Base-by-base conservation (phyloP, 2,113 vertebrate species). In the Microcebus lehilahytsara region DNA sequence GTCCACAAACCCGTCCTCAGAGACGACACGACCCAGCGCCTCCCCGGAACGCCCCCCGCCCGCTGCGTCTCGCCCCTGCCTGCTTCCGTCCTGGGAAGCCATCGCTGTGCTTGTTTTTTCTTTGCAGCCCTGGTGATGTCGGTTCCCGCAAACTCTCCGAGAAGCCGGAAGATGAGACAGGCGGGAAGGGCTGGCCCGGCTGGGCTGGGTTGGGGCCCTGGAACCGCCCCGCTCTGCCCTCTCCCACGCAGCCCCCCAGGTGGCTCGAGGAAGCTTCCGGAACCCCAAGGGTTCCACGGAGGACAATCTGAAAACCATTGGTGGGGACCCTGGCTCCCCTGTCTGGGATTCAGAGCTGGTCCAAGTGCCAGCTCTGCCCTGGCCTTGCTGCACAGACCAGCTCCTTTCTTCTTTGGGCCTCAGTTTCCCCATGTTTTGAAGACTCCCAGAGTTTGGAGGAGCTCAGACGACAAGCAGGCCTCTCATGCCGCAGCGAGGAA, bases 21-120 rank as follows among this genome's bases (percentile, higher is more conserved):
- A 16, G 74, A 8, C 27, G 56, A 25, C 0, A 2, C 0, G 6
- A 1, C 30, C 2, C 2, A 1, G 25, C 2, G 16, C 8, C 40
- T 37, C 81, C 56, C 22, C 1, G 87, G 12, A 37, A 3, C 37
- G n/a, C 53, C 8, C 22, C 9, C 16, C 4, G 71, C 25, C 12
- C 9, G 4, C 7, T 34, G 9, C 17, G 27, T n/a, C 42, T 62
- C n/a, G 9, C 42, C 42, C 46, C 74, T 69, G 49, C 69, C 58
- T 6, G 27, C 22, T 25, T 37, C 6, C 19, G 9, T n/a, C 5
- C 6, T 3, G 17, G 11, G 71, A 37, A 32, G n/a, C 42, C 17
- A 51, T 0, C 3, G 56, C 9, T 51, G 2, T 23, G 37, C 25
- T 42, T 34, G n/a, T 8, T 23, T 66, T 91, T 66, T 8, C 6